Base-by-base conservation (phyloP, 2,888 invertebrate species). In the Pycnomerus fuliginosus region DNA sequence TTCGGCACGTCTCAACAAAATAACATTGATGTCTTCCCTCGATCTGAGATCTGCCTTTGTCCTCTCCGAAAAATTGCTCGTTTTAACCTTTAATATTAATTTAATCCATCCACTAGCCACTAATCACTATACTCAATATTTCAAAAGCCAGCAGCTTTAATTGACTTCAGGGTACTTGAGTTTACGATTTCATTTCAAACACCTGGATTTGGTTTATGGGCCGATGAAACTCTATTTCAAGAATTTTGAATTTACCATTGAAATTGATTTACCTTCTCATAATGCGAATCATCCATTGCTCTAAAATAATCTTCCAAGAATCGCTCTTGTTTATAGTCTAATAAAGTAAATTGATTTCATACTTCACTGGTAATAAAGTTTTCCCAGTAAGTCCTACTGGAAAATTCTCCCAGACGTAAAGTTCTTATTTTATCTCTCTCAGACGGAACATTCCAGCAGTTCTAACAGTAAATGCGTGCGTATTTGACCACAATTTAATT, bases 1-100 rank as follows among this genome's bases (percentile, higher is more conserved):
- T 50, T 45, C 46, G 48, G 33, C 48, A 50, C 50, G 52, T 48
- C 34, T 16, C 36, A 27, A 30, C 36, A 40, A 38, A 31, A 16
- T 16, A 37, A 39, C 31, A 24, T 7, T 10, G 29, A 28, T 13
- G 38, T 29, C 37, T 23, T 28, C 28, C 36, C 22, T 22, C 37
- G 10, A n/a, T n/a, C n/a, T n/a, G n/a, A n/a, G n/a, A n/a, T n/a
- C n/a, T n/a, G n/a, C n/a, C n/a, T n/a, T n/a, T n/a, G n/a, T n/a
- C n/a, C n/a, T n/a, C n/a, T n/a, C n/a, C n/a, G n/a, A n/a, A n/a
- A n/a, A n/a, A n/a, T n/a, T n/a, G n/a, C n/a, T n/a, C n/a, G n/a
- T n/a, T n/a, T n/a, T n/a, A n/a, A n/a, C n/a, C n/a, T n/a, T n/a
- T n/a, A n/a, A n/a, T n/a, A n/a, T n/a, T n/a, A n/a, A n/a, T n/a